Conservation (phyloP, 1,140 invertebrate genomes). For the Chionoecetes opilio region DNA sequence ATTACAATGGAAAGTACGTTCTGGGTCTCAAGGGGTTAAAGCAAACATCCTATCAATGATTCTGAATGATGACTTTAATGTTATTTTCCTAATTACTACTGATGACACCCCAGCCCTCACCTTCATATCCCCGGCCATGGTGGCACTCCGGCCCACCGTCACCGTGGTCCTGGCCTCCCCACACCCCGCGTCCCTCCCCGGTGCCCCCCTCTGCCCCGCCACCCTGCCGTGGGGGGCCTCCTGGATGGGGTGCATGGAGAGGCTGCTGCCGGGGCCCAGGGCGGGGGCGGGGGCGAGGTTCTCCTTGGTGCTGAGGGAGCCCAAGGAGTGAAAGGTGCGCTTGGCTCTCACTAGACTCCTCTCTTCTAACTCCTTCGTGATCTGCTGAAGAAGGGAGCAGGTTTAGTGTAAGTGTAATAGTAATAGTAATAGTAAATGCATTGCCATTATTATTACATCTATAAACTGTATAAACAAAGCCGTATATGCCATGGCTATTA, state of each 20-base stretch:
- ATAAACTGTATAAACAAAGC: too few species aligned
- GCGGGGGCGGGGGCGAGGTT: conserved; percentile 12
- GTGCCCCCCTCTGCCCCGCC: not conserved
- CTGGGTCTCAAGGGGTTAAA: too few species aligned
- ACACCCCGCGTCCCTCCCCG: not conserved
- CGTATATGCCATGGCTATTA: too few species aligned
- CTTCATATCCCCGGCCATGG: conserved; percentile 69
- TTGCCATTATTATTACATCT: too few species aligned
- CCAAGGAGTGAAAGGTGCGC: conserved; percentile 35
- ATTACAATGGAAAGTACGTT: too few species aligned
- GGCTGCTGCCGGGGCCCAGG: not conserved
- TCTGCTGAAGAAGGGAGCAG: not conserved
- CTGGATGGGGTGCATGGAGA: conserved; percentile 42
- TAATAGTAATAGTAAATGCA: too few species aligned
- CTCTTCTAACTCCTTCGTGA: not conserved
- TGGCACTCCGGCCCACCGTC: conserved; percentile 68
- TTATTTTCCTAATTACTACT: not conserved
- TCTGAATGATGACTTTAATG: too few species aligned
- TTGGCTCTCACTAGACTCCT: conserved; percentile 46
- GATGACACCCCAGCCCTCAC: not conserved
- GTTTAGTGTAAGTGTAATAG: too few species aligned
- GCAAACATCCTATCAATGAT: too few species aligned
- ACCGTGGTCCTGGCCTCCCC: not conserved
- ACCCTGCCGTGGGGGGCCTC: not conserved
- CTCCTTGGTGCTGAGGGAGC: conserved; percentile 47